Percentiles rank a stretch among this genome's conserved stretches.
Evolutionary conservation across 2,888 invertebrate species (phyloP).

Genomic region (Lasioglossum marginatum): DNA sequence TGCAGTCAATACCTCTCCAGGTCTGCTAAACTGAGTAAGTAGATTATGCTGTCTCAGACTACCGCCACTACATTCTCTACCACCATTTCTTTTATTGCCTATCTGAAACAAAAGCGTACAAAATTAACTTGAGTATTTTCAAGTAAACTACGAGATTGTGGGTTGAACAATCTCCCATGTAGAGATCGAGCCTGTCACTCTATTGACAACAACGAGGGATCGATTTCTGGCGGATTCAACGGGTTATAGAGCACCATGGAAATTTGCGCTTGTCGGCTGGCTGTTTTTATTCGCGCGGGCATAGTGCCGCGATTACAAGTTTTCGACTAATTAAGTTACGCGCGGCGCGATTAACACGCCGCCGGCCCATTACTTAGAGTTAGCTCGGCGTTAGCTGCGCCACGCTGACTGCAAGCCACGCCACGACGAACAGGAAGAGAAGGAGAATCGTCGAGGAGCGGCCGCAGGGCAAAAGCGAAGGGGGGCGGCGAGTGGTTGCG

Average conservation of each 20-base stretch:
- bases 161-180: not conserved
- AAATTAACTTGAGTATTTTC: no score
- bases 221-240: not conserved
- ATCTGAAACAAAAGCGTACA: not conserved
- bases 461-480: constrained; percentile 6
- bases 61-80: no score
- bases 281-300: constrained; percentile 35
- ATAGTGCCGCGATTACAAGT: constrained; percentile 64
- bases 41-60: not conserved
- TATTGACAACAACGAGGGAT: not conserved
- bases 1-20: not conserved
- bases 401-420: not conserved
- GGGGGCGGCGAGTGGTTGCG: not conserved
- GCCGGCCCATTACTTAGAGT: constrained; percentile 68
- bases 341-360: constrained; percentile 62
- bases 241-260: not conserved
- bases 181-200: not conserved
- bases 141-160: no score
- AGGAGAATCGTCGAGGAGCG: not conserved
- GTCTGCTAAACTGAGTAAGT: not conserved
- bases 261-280: not conserved
- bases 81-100: no score
- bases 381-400: constrained; percentile 44
- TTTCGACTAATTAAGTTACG: constrained; percentile 73
- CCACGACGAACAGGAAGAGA: not conserved